Evolutionary conservation across 2,797 vertebrate species (phyloP).

Genomic region (Bucorvus abyssinicus): DNA sequence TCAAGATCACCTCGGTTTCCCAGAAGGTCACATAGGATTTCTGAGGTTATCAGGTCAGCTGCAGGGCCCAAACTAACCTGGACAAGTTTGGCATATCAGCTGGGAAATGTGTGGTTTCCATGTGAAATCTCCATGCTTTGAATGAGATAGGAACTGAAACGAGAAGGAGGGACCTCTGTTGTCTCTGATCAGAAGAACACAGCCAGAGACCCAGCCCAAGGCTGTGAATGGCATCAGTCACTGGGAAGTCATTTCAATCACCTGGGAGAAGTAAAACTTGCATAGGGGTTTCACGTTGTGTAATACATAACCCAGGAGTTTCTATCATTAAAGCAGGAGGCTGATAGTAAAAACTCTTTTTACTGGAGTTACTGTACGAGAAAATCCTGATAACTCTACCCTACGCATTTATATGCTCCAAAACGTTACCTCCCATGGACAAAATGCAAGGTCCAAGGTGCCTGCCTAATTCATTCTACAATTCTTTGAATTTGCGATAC

Average conservation of each 20-base stretch:
- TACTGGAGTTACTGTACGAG: neutral
- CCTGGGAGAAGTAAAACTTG: neutral
- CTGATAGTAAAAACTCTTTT: neutral
- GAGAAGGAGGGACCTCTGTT: neutral
- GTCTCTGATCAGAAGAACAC: neutral
- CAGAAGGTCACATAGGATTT: neutral
- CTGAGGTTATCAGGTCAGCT: neutral
- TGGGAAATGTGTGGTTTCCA: neutral
- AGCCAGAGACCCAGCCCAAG: neutral
- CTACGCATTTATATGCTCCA: neutral
- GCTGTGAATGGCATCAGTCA: neutral
- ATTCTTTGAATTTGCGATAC: neutral
- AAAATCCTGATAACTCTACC: neutral
- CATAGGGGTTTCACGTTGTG: neutral
- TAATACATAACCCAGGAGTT: neutral
- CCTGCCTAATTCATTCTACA: neutral
- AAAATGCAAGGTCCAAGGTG: neutral
- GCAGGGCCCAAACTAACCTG: neutral
- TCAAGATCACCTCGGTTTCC: neutral
- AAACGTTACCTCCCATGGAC: neutral
- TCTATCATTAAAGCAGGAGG: neutral
- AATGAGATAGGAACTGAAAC: neutral
- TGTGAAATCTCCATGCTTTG: neutral
- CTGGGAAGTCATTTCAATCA: neutral
- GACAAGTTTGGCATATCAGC: neutral